Evolutionary conservation across 2,797 vertebrate species (phyloP), one percentile per base, ranked within the genome.

Genomic region (Aldrovandia affinis): DNA sequence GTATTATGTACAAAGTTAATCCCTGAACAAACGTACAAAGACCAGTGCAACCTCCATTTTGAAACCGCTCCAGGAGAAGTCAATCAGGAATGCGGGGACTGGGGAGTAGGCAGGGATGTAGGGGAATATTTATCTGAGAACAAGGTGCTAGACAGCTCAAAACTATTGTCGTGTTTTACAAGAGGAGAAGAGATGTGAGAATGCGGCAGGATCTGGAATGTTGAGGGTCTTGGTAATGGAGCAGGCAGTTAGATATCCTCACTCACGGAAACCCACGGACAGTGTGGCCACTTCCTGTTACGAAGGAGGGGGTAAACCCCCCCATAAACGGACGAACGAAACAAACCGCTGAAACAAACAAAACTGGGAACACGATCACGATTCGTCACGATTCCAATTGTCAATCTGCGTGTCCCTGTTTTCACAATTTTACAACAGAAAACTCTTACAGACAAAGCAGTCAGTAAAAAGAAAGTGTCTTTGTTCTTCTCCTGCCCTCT

Each of bases 21-120:
- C 92, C 92, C 94, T 95, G 94, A 95, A 96, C 92, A 93, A 93
- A 93, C 93, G 93, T 89, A 95, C 90, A 89, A 93, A 95, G 94
- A 93, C 94, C 93, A 96, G 95, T 96, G 96, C 94, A 96, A 95
- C 94, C 94, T 93, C 90, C 87, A 90, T 90, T 87, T 87, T 89
- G 86, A 91, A 85, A 88, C 86, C 90, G 83, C 85, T 87, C 87
- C 84, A 82, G 88, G 89, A 90, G 91, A 92, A 83, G 85, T 47
- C 39, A 20, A 22, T 59, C 28, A 30, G 73, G 73, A 78, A 54
- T 59, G 39, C 1, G 57, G 57, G 75, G 3, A 14, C 36, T 30
- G 36, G 28, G 73, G 77, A 30, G 14, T 30, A 4, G 77, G 47
- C 44, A 39, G 47, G 70, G 20, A 42, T 65, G 63, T 28, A 33